phyloP scores from a whole-genome alignment of 2,797 vertebrate genomes.

The Coregonus sp. region DNA sequence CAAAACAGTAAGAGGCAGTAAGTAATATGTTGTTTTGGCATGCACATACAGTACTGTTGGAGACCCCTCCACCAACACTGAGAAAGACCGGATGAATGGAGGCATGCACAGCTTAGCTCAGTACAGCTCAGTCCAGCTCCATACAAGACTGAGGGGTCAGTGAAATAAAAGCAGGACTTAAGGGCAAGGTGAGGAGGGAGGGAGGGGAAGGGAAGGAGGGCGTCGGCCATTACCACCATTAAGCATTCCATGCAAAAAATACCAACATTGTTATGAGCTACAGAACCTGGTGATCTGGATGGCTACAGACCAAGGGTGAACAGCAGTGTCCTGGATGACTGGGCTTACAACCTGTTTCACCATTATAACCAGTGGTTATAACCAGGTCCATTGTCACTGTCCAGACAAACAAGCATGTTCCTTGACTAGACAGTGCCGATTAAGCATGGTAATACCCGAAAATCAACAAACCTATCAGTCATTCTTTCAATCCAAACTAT shows the following conservation, averaged over 20 bases:
- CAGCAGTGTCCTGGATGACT: slow-evolving; percentile 53
- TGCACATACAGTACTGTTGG: slow-evolving; percentile 55
- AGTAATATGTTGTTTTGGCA: slow-evolving; percentile 49
- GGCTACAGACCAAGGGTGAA: slow-evolving; percentile 78
- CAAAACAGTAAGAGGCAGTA: slow-evolving; percentile 51
- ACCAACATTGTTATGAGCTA: slow-evolving; percentile 68
- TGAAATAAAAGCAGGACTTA: slow-evolving; percentile 53
- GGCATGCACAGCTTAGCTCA: slow-evolving; percentile 73
- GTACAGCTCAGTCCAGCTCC: slow-evolving; percentile 47
- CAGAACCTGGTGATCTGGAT: slow-evolving; percentile 72
- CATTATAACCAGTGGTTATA: background rate
- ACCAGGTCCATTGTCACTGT: background rate
- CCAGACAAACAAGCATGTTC: background rate
- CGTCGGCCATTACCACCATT: slow-evolving; percentile 73
- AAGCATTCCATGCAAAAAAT: slow-evolving; percentile 83
- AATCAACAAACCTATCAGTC: background rate
- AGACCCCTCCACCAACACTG: slow-evolving; percentile 25
- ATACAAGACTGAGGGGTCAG: slow-evolving; percentile 54
- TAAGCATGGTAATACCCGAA: background rate
- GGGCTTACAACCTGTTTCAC: background rate
- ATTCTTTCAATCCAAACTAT: background rate
- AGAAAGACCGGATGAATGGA: slow-evolving; percentile 36
- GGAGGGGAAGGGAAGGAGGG: slow-evolving; percentile 23
- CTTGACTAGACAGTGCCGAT: background rate
- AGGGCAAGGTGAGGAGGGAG: slow-evolving; percentile 44